Conservation (phyloP, 2,888 invertebrate species). For the Nemurella pictetii region DNA sequence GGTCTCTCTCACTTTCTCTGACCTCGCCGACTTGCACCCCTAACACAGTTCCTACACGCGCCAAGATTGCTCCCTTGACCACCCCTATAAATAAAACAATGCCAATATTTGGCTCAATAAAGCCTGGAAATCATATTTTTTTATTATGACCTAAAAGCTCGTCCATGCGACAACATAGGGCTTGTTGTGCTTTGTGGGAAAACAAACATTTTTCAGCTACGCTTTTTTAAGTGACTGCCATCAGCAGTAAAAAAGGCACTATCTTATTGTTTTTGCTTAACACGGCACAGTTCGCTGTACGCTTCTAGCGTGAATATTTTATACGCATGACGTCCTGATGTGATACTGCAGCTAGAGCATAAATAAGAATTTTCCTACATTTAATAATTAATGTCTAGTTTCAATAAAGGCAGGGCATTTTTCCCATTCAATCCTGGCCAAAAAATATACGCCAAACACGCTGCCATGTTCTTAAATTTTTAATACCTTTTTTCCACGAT, state of each 20-base stretch:
- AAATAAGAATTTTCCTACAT: not conserved
- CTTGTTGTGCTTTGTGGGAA: not conserved
- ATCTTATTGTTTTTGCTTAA: not conserved
- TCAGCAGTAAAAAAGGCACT: not conserved
- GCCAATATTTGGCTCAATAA: not conserved
- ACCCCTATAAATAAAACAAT: not conserved
- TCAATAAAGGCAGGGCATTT: not conserved
- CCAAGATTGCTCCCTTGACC: not conserved
- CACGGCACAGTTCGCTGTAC: not conserved
- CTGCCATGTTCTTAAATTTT: not conserved
- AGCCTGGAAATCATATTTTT: not conserved
- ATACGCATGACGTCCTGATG: not conserved
- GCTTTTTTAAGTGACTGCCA: not conserved
- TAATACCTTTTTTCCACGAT: not conserved
- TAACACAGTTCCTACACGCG: not conserved
- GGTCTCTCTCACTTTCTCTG: not conserved
- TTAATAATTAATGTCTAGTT: not conserved
- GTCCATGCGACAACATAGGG: not conserved
- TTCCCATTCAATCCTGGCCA: not conserved
- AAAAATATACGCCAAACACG: not conserved
- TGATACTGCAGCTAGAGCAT: too few relatives aligned
- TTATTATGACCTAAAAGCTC: not conserved
- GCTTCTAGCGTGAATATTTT: not conserved
- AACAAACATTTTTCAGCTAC: not conserved
- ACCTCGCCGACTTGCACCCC: not conserved